These are phyloP conservation scores for Rhincodon typus DNA, from an alignment of 2,797 vertebrate species.

Conservation along the genomic window DNA sequence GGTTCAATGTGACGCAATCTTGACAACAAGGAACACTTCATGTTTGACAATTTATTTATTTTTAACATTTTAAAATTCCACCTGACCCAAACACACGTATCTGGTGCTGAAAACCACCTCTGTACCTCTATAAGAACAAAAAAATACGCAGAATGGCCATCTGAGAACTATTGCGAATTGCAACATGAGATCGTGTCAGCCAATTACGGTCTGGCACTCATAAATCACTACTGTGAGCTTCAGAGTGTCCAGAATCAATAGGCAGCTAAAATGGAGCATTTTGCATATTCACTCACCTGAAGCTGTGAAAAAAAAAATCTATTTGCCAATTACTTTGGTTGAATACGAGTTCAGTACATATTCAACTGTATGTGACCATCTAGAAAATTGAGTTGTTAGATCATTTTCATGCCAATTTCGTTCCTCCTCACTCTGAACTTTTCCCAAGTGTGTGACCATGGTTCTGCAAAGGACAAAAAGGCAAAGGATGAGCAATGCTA, in stretches of 20 bases:
- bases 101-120: not conserved
- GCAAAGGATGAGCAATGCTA: not conserved
- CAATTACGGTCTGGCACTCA: not conserved
- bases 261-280: slow-evolving; percentile 33
- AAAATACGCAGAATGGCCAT: not conserved
- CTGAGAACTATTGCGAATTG: not conserved
- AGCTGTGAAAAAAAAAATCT: slow-evolving; percentile 36
- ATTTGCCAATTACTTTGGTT: slow-evolving; percentile 36
- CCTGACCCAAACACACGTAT: not conserved
- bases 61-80: not conserved
- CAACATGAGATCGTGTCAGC: not conserved
- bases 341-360: slow-evolving; percentile 35
- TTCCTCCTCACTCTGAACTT: slow-evolving; percentile 2
- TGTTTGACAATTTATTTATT: not conserved
- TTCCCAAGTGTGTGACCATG: not conserved
- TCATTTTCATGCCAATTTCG: slow-evolving; percentile 33
- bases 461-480: not conserved
- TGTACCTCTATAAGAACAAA: not conserved
- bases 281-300: slow-evolving; percentile 38
- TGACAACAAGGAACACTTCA: not conserved
- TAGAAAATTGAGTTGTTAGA: slow-evolving; percentile 38
- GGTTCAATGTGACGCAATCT: not conserved
- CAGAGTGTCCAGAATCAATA: slow-evolving; percentile 33
- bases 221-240: slow-evolving; percentile 1
- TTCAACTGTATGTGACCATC: slow-evolving; percentile 36